Evolutionary conservation across 2,797 vertebrate genomes (phyloP).

Genomic region (Acanthiza pusilla): DNA sequence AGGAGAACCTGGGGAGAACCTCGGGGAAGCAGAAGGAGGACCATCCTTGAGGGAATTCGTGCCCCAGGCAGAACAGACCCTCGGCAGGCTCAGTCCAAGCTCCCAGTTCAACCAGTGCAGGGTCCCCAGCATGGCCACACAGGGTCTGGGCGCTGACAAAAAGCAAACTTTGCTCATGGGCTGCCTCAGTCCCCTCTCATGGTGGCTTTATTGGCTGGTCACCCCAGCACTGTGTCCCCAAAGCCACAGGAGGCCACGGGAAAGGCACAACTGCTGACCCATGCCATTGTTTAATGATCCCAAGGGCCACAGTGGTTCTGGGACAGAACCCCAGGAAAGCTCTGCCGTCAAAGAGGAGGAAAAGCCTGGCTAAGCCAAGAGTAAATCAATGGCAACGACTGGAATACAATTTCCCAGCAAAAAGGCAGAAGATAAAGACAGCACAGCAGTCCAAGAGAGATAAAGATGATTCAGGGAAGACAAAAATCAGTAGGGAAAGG

Average conservation of each 20-base stretch:
- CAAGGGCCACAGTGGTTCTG: not conserved
- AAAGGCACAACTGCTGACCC: not conserved
- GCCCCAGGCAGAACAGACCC: not conserved
- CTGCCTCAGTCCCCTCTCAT: not conserved
- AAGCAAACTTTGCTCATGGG: not conserved
- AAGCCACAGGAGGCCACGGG: not conserved
- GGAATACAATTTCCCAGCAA: not conserved
- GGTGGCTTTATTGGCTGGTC: not conserved
- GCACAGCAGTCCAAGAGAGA: not conserved
- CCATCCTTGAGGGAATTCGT: not conserved
- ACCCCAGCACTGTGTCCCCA: not conserved
- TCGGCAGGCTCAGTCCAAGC: not conserved
- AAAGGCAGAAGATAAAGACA: not conserved
- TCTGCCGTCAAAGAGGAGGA: not conserved
- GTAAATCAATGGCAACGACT: not conserved
- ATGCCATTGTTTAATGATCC: not conserved
- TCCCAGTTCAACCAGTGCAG: not conserved
- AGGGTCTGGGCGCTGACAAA: rapidly evolving
- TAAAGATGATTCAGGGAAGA: not conserved
- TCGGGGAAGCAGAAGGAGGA: not conserved
- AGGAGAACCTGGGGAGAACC: not conserved
- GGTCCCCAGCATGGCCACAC: rapidly evolving
- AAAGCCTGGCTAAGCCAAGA: not conserved
- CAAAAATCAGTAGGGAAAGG: not conserved
- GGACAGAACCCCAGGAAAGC: not conserved